phyloP scores from a whole-genome alignment of 2,888 invertebrate species.

The Zygogramma bicolorata region DNA sequence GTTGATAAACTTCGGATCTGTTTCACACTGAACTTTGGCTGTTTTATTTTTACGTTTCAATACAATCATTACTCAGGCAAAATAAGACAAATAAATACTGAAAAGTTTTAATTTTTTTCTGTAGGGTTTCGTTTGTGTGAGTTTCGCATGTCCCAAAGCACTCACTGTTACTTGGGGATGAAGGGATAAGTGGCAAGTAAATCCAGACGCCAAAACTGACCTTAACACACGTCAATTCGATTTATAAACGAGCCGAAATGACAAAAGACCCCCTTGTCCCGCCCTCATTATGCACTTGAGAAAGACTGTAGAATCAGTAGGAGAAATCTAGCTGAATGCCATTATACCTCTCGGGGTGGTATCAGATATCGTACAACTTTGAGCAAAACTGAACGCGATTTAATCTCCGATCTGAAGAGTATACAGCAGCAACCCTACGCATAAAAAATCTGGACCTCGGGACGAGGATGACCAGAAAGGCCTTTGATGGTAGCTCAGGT shows the following conservation, averaged over 20 bases:
- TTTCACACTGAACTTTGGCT: too few relatives aligned
- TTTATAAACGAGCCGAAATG: constrained; percentile 49
- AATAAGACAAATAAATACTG: too few relatives aligned
- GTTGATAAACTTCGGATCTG: too few relatives aligned
- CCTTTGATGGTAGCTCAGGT: constrained; percentile 54
- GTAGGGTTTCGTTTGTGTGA: too few relatives aligned
- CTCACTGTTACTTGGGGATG: too few relatives aligned
- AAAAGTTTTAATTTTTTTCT: too few relatives aligned
- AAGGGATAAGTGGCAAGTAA: neutral
- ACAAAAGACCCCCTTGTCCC: constrained; percentile 51
- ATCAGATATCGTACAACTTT: constrained; percentile 57
- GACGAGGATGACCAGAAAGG: constrained; percentile 59
- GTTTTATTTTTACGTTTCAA: too few relatives aligned
- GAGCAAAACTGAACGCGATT: constrained; percentile 47
- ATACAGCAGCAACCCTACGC: constrained; percentile 43
- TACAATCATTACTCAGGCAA: too few relatives aligned
- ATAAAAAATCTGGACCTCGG: constrained; percentile 58
- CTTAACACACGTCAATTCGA: constrained; percentile 50
- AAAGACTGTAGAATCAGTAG: constrained; percentile 55
- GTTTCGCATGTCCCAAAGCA: too few relatives aligned
- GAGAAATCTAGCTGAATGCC: constrained; percentile 55
- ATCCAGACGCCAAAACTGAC: constrained; percentile 39
- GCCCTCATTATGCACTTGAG: constrained; percentile 54
- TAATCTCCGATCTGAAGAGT: constrained; percentile 47
- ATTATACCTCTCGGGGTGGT: constrained; percentile 56